Base-by-base conservation (phyloP, 2,113 vertebrate species). In the Clupea harengus region DNA sequence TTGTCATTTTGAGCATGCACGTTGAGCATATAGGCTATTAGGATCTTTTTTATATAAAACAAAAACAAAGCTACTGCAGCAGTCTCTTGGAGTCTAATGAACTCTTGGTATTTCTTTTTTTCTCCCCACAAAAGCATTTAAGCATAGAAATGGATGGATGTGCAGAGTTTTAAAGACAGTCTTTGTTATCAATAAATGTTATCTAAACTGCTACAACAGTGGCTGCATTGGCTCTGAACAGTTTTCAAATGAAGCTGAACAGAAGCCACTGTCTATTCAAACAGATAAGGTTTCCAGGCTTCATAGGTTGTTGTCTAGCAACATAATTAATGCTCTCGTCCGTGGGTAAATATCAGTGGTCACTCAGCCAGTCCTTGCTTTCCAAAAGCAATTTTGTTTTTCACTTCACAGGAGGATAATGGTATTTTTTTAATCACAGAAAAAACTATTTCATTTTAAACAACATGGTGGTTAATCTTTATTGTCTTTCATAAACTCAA, bases 241-340 rank as follows among this genome's bases (percentile, higher is more conserved):
- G 45, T 85, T 78, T 86, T 85, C 83, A 90, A 83, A 81, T 86
- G 85, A 45, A 47, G 82, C 81, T 78, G 11, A 80, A 39, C 86
- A 46, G 47, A 81, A 81, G 88, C 81, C 87, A 88, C 88, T 25
- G 47, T 85, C 85, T 92, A 85, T 92, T 93, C 91, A 91, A 93
- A 92, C 92, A 93, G 49, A 89, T 80, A 10, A 39, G 86, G 88
- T 91, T 91, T 75, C 88, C 92, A 87, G 88, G 90, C 85, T 92
- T 91, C 89, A 84, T 86, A 93, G 92, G 84, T 82, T 87, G 94
- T 94, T 93, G 93, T 94, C 95, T 93, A 90, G 94, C 95, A 95
- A 95, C 94, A 92, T 86, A 82, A 86, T 90, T 91, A 92, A 85
- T 60, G 60, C 81, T 87, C 84, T 75, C 83, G 81, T 78, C 15